Evolutionary conservation across 1,140 invertebrate genomes (phyloP).

Genomic region (Bursaphelenchus mucronatus): DNA sequence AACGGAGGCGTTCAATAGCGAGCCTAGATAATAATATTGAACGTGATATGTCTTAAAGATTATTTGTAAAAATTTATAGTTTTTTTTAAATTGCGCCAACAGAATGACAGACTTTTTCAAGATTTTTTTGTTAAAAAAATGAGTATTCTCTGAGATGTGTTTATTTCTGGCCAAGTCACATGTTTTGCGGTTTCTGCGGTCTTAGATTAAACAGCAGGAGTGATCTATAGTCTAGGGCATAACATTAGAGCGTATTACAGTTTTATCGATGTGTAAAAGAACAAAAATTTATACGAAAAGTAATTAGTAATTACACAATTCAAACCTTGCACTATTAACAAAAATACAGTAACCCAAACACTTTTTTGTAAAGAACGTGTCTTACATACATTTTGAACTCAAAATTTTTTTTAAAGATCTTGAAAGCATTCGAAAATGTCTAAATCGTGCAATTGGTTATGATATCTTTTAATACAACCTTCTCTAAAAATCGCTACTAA

Average conservation of each 20-base stretch:
- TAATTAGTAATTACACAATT: no score
- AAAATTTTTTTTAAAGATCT: no score
- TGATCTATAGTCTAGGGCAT: no score
- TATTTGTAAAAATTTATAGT: background rate
- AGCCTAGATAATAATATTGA: constrained; percentile 26
- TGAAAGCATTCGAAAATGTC: no score
- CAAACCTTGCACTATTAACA: no score
- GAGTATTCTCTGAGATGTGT: background rate
- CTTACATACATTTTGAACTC: no score
- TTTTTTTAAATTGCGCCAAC: background rate
- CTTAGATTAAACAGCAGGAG: no score
- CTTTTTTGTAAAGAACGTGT: constrained; percentile 8
- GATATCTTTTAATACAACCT: background rate
- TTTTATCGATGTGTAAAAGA: no score
- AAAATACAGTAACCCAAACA: background rate
- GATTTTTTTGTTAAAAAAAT: background rate
- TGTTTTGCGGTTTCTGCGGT: no score
- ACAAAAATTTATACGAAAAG: no score
- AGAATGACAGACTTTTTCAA: background rate
- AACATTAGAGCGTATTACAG: no score
- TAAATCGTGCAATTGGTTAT: background rate
- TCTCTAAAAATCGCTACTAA: background rate
- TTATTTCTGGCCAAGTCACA: no score
- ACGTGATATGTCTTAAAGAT: constrained; percentile 6
- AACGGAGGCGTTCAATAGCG: constrained; percentile 28